phyloP scores from a whole-genome alignment of 2,797 vertebrate species.

The Oreochromis grahami region DNA sequence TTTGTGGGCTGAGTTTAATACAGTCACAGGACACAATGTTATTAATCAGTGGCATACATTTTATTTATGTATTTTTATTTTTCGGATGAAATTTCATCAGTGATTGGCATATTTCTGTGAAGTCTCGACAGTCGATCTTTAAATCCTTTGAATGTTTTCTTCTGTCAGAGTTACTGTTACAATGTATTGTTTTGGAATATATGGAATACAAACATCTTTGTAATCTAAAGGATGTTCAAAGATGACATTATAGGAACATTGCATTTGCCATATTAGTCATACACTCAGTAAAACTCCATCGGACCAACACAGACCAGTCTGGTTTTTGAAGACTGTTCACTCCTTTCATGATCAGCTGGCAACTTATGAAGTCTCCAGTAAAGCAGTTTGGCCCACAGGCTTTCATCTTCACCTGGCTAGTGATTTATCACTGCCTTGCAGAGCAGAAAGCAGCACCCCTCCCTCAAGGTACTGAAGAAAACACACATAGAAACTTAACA shows the following conservation, averaged over 20 bases:
- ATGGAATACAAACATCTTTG: not conserved
- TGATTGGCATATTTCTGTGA: not conserved
- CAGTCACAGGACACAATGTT: not conserved
- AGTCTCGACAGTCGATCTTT: not conserved
- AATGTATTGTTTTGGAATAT: not conserved
- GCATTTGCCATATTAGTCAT: not conserved
- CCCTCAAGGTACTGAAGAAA: constrained; percentile 51
- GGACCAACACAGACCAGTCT: constrained; percentile 34
- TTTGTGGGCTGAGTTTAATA: not conserved
- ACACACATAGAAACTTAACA: constrained; percentile 31
- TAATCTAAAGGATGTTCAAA: not conserved
- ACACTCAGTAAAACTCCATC: constrained; percentile 35
- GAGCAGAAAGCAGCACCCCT: constrained; percentile 49
- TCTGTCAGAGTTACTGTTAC: not conserved
- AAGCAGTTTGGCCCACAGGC: constrained; percentile 61
- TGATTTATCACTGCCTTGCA: constrained; percentile 66
- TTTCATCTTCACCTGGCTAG: constrained; percentile 68
- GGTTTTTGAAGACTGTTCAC: constrained; percentile 48
- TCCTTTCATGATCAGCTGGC: constrained; percentile 63
- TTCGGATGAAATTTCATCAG: not conserved
- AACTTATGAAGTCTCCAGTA: constrained; percentile 59
- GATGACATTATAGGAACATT: not conserved
- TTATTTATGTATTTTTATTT: not conserved
- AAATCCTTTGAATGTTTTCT: not conserved
- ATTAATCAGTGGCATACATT: not conserved